Percentiles rank a stretch among this genome's conserved stretches.
Conservation (phyloP, 2,797 vertebrate genomes). For the Phoxinus dragarum region DNA sequence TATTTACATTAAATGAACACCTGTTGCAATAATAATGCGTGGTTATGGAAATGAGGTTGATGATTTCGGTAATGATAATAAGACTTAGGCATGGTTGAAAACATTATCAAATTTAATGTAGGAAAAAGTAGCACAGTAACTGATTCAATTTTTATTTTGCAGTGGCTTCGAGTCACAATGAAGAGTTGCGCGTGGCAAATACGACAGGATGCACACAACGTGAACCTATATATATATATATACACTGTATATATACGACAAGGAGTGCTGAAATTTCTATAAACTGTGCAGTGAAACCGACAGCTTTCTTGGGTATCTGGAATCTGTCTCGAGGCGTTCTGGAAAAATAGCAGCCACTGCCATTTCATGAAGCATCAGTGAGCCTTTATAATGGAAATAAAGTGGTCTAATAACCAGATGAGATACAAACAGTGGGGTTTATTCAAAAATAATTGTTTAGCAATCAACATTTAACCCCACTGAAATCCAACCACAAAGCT, state of each 20-base stretch:
- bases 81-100: too few relatives aligned
- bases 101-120: neutral
- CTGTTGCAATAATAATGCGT: neutral
- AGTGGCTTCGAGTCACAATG: too few relatives aligned
- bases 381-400: slow-evolving; percentile 46
- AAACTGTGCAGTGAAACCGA: neutral
- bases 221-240: neutral
- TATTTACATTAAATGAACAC: neutral
- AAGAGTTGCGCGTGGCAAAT: neutral
- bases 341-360: slow-evolving; percentile 18
- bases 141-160: neutral
- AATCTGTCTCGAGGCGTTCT: slow-evolving; percentile 17
- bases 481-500: slow-evolving; percentile 21
- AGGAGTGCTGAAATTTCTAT: neutral
- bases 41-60: neutral
- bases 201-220: neutral
- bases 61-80: neutral
- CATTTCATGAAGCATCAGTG: slow-evolving; percentile 3
- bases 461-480: slow-evolving; percentile 23
- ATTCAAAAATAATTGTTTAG: slow-evolving; percentile 24
- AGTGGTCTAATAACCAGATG: slow-evolving; percentile 34
- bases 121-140: neutral
- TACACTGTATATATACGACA: neutral
- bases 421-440: slow-evolving; percentile 24
- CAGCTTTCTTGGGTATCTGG: neutral